These are phyloP conservation scores for Epicauta chinensis DNA, from an alignment of 1,140 invertebrate species.

Conservation along the genomic window DNA sequence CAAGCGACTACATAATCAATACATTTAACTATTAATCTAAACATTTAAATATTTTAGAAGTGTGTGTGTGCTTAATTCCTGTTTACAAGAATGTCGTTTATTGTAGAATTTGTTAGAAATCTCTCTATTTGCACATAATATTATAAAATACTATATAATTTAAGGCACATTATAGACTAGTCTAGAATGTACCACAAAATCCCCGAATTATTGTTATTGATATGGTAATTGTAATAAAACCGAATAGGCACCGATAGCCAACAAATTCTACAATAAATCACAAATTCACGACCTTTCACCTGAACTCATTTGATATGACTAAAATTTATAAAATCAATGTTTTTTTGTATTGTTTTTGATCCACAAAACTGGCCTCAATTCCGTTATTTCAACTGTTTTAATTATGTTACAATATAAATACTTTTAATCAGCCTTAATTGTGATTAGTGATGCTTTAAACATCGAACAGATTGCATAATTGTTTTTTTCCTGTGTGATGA, in stretches of 20 bases:
- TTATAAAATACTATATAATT: constrained; percentile 2
- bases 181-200: constrained; percentile 11
- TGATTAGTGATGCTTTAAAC: background rate
- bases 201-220: background rate
- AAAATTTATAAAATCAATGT: background rate
- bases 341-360: background rate
- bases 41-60: constrained; percentile 32
- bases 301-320: constrained; percentile 16
- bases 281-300: constrained; percentile 17
- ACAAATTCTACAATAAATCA: constrained; percentile 15
- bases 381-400: background rate
- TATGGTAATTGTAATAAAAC: constrained; percentile 4
- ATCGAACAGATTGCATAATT: too few species aligned
- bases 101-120: constrained; percentile 25
- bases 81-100: background rate
- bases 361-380: background rate
- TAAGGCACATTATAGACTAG: constrained; percentile 14
- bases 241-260: constrained; percentile 5
- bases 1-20: constrained; percentile 28
- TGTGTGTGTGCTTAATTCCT: constrained; percentile 20
- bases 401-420: background rate
- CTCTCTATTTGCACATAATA: too few species aligned
- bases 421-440: background rate
- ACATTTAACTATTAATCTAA: constrained; percentile 29
- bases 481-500: too few species aligned